phyloP scores from a whole-genome alignment of 2,797 vertebrate genomes.

The Vireo griseus region DNA sequence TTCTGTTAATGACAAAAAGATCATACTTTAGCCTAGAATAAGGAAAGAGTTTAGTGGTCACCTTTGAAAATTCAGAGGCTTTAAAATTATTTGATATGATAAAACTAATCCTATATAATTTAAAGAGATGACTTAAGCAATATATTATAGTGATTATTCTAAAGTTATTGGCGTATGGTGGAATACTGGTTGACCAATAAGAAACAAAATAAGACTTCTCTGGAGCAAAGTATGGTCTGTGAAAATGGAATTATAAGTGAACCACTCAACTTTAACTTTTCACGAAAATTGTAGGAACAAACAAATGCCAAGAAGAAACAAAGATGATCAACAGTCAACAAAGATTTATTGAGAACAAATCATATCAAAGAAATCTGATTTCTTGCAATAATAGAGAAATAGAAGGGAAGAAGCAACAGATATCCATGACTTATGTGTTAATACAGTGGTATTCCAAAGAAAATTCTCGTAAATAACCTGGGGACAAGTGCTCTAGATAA shows the following conservation, averaged over 20 bases:
- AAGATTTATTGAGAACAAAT: background rate
- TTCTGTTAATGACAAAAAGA: background rate
- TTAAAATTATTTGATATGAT: background rate
- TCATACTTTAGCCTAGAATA: background rate
- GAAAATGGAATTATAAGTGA: background rate
- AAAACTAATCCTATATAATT: background rate
- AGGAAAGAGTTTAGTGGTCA: background rate
- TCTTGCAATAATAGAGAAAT: background rate
- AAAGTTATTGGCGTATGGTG: background rate
- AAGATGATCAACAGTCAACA: background rate
- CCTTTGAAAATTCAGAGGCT: background rate
- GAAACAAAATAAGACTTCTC: background rate
- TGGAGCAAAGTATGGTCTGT: background rate
- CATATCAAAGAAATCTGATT: background rate
- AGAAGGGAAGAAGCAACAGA: background rate
- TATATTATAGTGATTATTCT: background rate
- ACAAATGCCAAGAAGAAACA: background rate
- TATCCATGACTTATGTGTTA: background rate
- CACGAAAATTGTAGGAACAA: background rate
- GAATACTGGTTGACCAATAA: background rate
- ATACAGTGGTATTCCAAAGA: background rate
- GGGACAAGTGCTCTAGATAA: background rate
- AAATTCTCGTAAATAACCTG: background rate
- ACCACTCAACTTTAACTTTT: background rate
- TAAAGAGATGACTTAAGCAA: background rate